phyloP scores from a whole-genome alignment of 1,140 invertebrate genomes.

The Pachypeltis micranthus region DNA sequence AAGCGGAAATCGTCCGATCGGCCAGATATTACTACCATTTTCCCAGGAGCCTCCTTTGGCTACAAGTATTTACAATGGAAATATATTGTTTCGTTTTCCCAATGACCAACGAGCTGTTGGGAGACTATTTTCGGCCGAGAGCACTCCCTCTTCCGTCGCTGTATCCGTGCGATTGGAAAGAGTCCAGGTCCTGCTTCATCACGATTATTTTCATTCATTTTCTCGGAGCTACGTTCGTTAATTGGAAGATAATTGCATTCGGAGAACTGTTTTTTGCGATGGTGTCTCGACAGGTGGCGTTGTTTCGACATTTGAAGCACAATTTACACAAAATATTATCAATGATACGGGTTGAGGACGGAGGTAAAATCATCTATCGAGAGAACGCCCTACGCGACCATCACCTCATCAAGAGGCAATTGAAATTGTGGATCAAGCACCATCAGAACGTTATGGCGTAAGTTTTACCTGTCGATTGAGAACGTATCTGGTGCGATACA shows the following conservation, averaged over 20 bases:
- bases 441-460: background rate
- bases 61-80: background rate
- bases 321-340: background rate
- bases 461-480: too few species aligned
- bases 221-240: background rate
- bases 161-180: background rate
- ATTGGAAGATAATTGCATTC: background rate
- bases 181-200: background rate
- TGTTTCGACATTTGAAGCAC: background rate
- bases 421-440: background rate
- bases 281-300: background rate
- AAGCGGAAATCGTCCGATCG: background rate
- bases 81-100: background rate
- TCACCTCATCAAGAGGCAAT: background rate
- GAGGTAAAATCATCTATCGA: background rate
- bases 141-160: background rate
- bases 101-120: background rate
- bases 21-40: background rate
- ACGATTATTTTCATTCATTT: background rate
- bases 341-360: background rate
- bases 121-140: background rate
- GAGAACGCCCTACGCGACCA: background rate
- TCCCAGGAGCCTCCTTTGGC: background rate
- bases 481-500: too few species aligned
- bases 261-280: background rate